Evolutionary conservation across 1,140 invertebrate genomes (phyloP), one percentile per base, ranked within the genome.

Genomic region (Drosophila tani): DNA sequence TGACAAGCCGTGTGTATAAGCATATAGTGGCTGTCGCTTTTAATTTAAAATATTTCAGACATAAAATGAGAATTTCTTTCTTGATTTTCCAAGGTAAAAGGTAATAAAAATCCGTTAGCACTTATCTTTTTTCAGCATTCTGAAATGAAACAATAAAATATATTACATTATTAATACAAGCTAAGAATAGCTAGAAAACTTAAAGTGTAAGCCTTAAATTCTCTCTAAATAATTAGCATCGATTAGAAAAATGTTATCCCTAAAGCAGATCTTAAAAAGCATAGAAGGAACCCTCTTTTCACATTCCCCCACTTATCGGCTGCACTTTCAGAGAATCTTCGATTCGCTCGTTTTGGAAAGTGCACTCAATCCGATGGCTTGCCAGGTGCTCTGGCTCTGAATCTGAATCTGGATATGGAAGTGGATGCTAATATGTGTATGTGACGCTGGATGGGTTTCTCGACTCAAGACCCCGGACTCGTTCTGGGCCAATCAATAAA

Each of bases 401-500:
- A 43, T 66, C 19, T 63, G 55, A 21, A 40, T 56, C n/a, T 55
- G 59, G 32, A 19, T 40, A 5, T 35, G 27, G 51, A 14, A 17
- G 29, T 35, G 55, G 56, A 43, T 60, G 17, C 53, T 40, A 56
- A 66, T 24, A 66, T 64, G 64, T 24, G 24, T 38, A 17, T 70
- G 40, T 15, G 40, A 3, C n/a, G 35, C 49, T 55, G 73, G 59
- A 51, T 58, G 60, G 38, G 56, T 67, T 66, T 51, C 47, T 41
- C 74, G 53, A 79, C 50, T 62, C 45, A 40, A 47, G 46, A 70
- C 59, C 57, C 58, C 53, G 53, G 56, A 56, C 60, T 50, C 68
- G 68, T 51, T 73, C 64, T 47, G 79, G 85, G 85, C 81, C 90
- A 91, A 91, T 91, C 90, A 90, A 91, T 91, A 91, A 90, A 91